Base-by-base conservation (phyloP, 2,888 invertebrate species). In the Epistrophe eligans region DNA sequence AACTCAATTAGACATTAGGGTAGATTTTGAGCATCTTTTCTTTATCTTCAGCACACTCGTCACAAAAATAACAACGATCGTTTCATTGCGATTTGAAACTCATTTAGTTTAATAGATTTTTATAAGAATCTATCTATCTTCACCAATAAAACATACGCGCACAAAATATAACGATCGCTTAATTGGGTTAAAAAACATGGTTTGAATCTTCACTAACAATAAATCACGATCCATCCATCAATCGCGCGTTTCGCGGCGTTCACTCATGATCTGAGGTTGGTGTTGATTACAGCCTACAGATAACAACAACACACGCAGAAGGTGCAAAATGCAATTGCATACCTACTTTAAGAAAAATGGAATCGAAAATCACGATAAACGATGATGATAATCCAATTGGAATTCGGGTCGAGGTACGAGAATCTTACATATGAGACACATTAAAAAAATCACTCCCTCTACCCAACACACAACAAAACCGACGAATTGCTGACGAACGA, bases 401-500 rank as follows among this genome's bases (percentile, higher is more conserved):
- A 24, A 70, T 38, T 55, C 17, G 13, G 50, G 62, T 62, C 62
- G 62, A 43, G 40, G 43, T 43, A 62, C 62, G 62, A 62, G 8
- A 67, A 28, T 66, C 79, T 74, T 35, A 35, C 9, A 24, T 24
- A 24, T 24, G 24, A 77, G n/a, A 52, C 40, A 40, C 28, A 67
- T 38, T 32, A 58, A 52, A 58, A 52, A 57, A 57, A 52, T 50
- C 17, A 73, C 35, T 35, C 45, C n/a, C 13, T 24, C 24, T 45
- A 15, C 28, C 55, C 80, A 48, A 70, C 45, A 43, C 70, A 81
- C 85, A 82, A 70, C 77, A 77, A 85, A 77, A 79, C 81, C 85
- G 85, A 82, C 85, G 74, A 57, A 45, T 71, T 19, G 64, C 64
- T 77, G 40, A 60, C 70, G 50, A 85, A 82, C 84, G 77, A 84